Conservation (phyloP, 2,113 vertebrate genomes). For the Chaetodon trifascialis region DNA sequence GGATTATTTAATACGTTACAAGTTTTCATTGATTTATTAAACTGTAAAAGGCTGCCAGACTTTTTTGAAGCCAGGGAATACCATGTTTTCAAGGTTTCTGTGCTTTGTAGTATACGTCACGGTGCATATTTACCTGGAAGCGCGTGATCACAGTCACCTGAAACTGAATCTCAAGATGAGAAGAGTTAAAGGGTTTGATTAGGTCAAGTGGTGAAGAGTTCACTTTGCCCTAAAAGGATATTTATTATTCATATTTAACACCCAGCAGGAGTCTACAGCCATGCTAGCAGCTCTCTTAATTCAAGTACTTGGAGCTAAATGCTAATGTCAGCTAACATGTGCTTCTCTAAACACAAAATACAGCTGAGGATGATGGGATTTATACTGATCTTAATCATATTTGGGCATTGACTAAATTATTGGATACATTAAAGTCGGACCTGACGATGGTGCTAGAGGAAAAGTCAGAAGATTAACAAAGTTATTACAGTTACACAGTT, state of each 20-base stretch:
- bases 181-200: neutral
- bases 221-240: neutral
- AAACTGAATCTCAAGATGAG: neutral
- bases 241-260: neutral
- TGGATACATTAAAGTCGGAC: too few relatives aligned
- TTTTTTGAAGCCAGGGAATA: neutral
- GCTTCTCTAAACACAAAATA: neutral
- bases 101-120: too few relatives aligned
- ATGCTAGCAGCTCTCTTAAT: neutral
- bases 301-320: too few relatives aligned
- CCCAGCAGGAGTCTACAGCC: neutral
- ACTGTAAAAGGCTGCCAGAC: too few relatives aligned
- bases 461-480: too few relatives aligned
- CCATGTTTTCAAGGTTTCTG: neutral
- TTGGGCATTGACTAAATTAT: too few relatives aligned
- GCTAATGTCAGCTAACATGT: neutral
- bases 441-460: too few relatives aligned
- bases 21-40: neutral
- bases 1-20: too few relatives aligned
- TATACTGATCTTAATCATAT: too few relatives aligned
- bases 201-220: neutral
- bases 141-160: too few relatives aligned
- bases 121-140: neutral
- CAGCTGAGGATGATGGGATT: neutral
- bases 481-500: too few relatives aligned